A percentile compares a stretch with the other conserved stretches of the same genome.
Evolutionary conservation across 53 echinoderm and acorn worm genomes (phyloP).

Genomic region (Antedon mediterranea): DNA sequence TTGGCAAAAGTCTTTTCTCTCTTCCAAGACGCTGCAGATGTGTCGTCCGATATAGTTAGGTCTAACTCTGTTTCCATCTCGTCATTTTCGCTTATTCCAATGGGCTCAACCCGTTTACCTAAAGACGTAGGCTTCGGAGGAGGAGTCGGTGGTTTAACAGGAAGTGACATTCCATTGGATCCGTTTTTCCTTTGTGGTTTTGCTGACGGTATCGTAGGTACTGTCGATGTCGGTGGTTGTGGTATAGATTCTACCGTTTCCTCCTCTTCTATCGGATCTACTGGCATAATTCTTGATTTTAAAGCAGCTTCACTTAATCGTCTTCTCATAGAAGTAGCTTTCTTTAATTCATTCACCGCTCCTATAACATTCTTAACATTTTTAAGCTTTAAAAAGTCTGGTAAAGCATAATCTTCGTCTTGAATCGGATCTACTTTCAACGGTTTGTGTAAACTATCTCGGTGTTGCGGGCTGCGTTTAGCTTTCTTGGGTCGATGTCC

Average conservation of each 20-base stretch:
- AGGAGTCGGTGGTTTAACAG: neutral
- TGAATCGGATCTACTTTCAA: conserved; percentile 72
- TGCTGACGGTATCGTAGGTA: neutral
- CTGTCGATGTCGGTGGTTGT: neutral
- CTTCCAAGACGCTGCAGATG: neutral
- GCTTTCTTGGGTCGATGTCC: conserved; percentile 41
- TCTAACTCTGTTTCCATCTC: neutral
- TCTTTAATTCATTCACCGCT: conserved; percentile 82
- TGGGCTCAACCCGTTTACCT: neutral
- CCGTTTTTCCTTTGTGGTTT: neutral
- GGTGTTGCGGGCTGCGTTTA: conserved; percentile 45
- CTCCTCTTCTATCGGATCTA: neutral
- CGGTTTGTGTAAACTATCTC: conserved; percentile 35
- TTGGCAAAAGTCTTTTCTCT: conserved; percentile 18
- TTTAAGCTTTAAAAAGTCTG: conserved; percentile 85
- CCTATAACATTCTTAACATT: conserved; percentile 85
- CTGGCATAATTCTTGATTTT: neutral
- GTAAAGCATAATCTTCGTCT: conserved; percentile 78
- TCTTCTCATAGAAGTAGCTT: conserved; percentile 43
- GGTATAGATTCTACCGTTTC: neutral
- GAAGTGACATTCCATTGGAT: neutral
- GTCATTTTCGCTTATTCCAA: neutral
- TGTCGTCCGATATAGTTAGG: neutral
- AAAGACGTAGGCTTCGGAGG: neutral
- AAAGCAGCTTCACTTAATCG: conserved; percentile 10